Percentiles rank a stretch among this genome's conserved stretches.
phyloP scores from a whole-genome alignment of 2,888 invertebrate species.

The Synanthedon myopaeformis region DNA sequence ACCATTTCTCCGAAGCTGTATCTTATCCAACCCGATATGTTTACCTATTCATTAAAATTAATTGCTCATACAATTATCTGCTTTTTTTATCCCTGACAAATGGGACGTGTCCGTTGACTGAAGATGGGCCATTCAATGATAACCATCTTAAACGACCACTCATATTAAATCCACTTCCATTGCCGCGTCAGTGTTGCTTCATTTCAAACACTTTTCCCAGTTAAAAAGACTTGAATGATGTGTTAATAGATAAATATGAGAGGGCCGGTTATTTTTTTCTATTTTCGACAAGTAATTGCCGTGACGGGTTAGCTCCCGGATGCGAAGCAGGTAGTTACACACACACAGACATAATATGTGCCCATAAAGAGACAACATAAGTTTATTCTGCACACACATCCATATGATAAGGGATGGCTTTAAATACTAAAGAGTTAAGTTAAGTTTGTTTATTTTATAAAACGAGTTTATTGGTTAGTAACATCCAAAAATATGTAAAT shows the following conservation, averaged over 20 bases:
- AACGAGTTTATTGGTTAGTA: too few species aligned
- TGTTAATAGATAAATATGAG: conserved; percentile 34
- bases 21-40: background rate
- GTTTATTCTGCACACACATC: too few species aligned
- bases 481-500: too few species aligned
- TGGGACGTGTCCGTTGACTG: conserved; percentile 25
- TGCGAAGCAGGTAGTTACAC: background rate
- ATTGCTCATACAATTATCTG: conserved; percentile 37
- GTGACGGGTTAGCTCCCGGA: conserved; percentile 30
- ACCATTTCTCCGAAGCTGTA: too few species aligned
- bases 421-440: too few species aligned
- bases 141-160: conserved; percentile 14
- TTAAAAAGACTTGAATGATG: conserved; percentile 35
- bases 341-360: background rate
- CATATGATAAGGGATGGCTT: too few species aligned
- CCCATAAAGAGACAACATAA: too few species aligned
- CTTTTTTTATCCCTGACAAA: conserved; percentile 32
- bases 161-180: conserved; percentile 17
- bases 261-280: conserved; percentile 25
- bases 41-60: conserved; percentile 35
- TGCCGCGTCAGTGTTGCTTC: conserved; percentile 14
- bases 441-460: too few species aligned
- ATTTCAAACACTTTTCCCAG: conserved; percentile 15
- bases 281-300: conserved; percentile 43
- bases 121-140: conserved; percentile 21